Base-by-base conservation (phyloP, 2,113 vertebrate species). In the Salvator merianae region DNA sequence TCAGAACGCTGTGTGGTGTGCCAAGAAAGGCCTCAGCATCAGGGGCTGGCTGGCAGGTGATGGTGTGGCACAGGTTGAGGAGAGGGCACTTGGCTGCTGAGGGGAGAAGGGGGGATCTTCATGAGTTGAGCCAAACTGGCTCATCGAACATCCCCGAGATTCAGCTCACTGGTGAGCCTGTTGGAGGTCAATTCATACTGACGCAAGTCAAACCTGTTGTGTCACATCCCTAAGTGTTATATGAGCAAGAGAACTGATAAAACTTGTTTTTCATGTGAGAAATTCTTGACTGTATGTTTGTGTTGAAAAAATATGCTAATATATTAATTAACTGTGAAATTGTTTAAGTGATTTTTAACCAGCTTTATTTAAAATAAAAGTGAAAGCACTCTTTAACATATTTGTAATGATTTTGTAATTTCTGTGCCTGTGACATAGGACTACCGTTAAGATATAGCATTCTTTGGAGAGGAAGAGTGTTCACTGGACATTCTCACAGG, bases 351-450 rank as follows among this genome's bases (percentile, higher is more conserved):
- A 22, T 74, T 82, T 55, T 73, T 78, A 18, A 75, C 50, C 7
- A 0, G 28, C 50, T 68, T 77, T 22, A 59, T 63, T 66, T 47
- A 53, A 75, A 84, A 79, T 84, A 79, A 85, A 82, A 79, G 38
- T 85, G 26, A 53, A 55, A 79, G 9, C 10, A 14, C 38, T 77
- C 40, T 12, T 59, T 74, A 50, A 75, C 59, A 22, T 63, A 40
- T 73, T 34, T 70, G 5, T 16, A 22, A 69, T 32, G 71, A 14
- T 47, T 62, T 20, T 34, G 20, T 9, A 38, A 32, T 38, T 74
- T 26, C 40, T 32, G 0, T 6, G 22, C 7, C 10, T 0, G 0
- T 9, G 6, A 16, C 53, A 59, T 16, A 59, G 16, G 55, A 20
- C 55, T 9, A 47, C 10, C 5, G 38, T 65, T 7, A 43, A 13